Conservation (phyloP, 2,888 invertebrate genomes). For the Anoplius nigerrimus region DNA sequence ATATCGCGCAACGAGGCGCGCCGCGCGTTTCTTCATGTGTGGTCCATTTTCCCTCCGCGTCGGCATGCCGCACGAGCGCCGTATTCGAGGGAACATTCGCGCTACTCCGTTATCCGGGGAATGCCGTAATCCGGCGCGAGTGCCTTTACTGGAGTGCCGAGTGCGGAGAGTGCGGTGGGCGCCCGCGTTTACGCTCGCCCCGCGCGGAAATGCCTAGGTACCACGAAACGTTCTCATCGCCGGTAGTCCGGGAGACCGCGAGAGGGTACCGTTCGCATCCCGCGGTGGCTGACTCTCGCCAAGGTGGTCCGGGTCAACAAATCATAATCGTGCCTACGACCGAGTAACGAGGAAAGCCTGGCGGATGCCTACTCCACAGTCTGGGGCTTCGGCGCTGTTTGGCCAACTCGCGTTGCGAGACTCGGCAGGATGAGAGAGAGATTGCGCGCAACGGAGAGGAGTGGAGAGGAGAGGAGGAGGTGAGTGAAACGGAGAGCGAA, state of each 20-base stretch:
- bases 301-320: slow-evolving; percentile 71
- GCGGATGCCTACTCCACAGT: slow-evolving; percentile 53
- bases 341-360: slow-evolving; percentile 65
- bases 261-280: slow-evolving; percentile 7
- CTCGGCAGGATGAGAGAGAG: slow-evolving; percentile 1
- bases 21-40: too few relatives aligned
- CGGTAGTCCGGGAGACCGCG: slow-evolving; percentile 6
- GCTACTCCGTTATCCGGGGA: too few relatives aligned
- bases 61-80: too few relatives aligned
- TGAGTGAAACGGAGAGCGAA: background rate
- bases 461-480: background rate
- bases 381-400: slow-evolving; percentile 29
- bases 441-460: background rate
- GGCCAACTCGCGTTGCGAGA: background rate
- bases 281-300: slow-evolving; percentile 56
- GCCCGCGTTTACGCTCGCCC: slow-evolving; percentile 24
- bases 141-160: background rate
- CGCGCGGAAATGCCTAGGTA: slow-evolving; percentile 47
- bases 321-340: slow-evolving; percentile 71
- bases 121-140: too few relatives aligned
- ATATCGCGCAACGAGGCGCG: too few relatives aligned
- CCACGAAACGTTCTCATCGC: background rate
- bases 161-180: too few relatives aligned
- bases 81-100: too few relatives aligned
- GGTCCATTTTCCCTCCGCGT: too few relatives aligned